Conservation (phyloP, 2,797 vertebrate species). For the Tamandua tetradactyla region DNA sequence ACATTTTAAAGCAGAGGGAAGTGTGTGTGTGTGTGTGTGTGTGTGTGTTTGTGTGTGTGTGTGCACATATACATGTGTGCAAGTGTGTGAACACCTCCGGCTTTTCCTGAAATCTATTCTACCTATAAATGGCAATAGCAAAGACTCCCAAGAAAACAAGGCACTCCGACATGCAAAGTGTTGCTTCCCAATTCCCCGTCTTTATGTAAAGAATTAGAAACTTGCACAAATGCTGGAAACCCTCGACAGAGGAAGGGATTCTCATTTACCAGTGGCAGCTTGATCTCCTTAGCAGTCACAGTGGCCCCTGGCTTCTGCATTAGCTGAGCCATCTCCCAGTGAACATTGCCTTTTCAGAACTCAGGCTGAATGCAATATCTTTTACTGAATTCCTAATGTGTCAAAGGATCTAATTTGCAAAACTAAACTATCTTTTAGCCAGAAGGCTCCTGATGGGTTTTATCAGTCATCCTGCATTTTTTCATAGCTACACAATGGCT, state of each 20-base stretch:
- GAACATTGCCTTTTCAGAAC: conserved; percentile 33
- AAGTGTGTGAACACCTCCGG: neutral
- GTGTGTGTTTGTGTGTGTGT: neutral
- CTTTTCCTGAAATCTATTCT: neutral
- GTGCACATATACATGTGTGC: too few species aligned
- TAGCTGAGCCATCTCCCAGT: neutral
- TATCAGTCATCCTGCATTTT: neutral
- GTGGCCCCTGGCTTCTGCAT: neutral
- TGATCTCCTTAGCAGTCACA: neutral
- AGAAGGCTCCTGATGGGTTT: conserved; percentile 31
- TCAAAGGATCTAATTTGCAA: conserved; percentile 64
- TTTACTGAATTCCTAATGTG: conserved; percentile 39
- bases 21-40: neutral
- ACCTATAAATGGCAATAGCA: neutral
- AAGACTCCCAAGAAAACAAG: neutral
- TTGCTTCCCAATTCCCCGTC: neutral
- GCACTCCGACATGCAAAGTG: neutral
- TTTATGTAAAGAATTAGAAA: neutral
- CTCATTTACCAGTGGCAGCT: neutral
- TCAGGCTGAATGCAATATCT: conserved; percentile 16
- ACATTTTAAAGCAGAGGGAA: neutral
- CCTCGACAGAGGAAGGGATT: neutral
- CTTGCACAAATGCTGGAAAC: neutral
- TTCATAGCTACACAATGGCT: conserved; percentile 17
- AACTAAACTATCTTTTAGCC: conserved; percentile 58